Percentiles rank a stretch among this genome's conserved stretches.
Conservation (phyloP, 1,140 invertebrate genomes). For the Diachasmimorpha longicaudata region DNA sequence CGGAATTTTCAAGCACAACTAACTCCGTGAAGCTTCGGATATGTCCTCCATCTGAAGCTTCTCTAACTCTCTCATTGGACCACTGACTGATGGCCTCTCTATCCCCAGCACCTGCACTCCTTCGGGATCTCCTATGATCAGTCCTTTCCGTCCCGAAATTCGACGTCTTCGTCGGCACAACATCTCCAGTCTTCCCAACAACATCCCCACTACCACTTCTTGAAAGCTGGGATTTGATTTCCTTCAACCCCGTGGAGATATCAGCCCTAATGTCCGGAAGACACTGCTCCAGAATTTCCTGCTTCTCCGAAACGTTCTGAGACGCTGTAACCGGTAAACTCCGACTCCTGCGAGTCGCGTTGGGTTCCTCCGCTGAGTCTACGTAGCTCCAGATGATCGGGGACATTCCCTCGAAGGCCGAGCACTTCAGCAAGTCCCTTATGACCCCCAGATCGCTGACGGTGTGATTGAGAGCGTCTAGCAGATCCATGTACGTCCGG, state of each 20-base stretch:
- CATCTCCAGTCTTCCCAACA: background rate
- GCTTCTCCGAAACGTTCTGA: background rate
- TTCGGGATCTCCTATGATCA: conserved; percentile 7
- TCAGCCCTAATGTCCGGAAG: conserved; percentile 34
- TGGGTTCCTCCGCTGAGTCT: background rate
- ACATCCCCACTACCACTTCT: conserved; percentile 1
- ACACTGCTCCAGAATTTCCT: background rate
- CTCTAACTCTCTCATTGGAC: conserved; percentile 36
- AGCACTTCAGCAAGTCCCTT: conserved; percentile 35
- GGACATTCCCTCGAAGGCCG: conserved; percentile 19
- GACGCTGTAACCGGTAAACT: background rate
- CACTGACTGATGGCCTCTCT: conserved; percentile 28
- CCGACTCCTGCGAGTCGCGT: background rate
- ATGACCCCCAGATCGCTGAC: conserved; percentile 28
- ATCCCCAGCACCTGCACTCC: conserved; percentile 7
- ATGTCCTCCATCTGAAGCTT: conserved; percentile 22
- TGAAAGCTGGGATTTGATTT: conserved; percentile 24
- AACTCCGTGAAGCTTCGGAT: conserved; percentile 36
- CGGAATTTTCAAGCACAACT: conserved; percentile 25
- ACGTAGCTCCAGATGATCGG: background rate
- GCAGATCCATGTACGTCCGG: conserved; percentile 24
- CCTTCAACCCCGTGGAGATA: conserved; percentile 29
- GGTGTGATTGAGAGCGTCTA: conserved; percentile 35
- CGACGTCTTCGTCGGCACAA: background rate
- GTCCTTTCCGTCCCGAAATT: background rate